Evolutionary conservation across 2,113 vertebrate species (phyloP), one percentile per base, ranked within the genome.

Genomic region (Phoenicopterus ruber): DNA sequence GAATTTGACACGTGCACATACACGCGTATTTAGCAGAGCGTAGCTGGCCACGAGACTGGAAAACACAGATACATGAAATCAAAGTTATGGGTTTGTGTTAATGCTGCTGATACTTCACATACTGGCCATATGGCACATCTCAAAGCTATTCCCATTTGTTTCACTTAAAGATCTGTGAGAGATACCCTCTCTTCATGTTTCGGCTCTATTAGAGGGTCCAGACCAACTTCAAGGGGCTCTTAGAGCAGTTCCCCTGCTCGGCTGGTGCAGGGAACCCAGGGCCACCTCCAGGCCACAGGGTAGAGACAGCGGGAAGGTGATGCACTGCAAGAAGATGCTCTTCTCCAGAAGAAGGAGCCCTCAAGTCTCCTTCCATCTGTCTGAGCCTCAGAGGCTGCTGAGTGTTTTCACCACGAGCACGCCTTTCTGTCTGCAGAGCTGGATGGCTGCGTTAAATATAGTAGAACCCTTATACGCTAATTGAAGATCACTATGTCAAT

Each of bases 231-330:
- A 42, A 1, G 6, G 19, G 49, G 32, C 34, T 76, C 11, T 66
- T n/a, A n/a, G n/a, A n/a, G n/a, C n/a, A n/a, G n/a, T 42, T 34
- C 40, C 73, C 25, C 36, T 13, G 3, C 8, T 5, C 0, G 10
- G 54, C 12, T 54, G 32, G 63, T 18, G 19, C 38, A 36, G 16
- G 49, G 31, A 65, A 50, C 13, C 42, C 69, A 52, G 3, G 36
- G 17, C 29, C 65, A 89, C 32, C 38, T 82, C 62, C 46, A 38
- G 32, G 36, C 12, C 46, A 61, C 34, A 61, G n/a, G 1, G 9
- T 0, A 55, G 46, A 66, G 26, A 52, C 16, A 21, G 6, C 0
- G 0, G 8, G 16, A 76, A 85, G 5, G 32, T 6, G 13, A 58
- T 0, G 1, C 52, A 65, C 14, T 17, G 12, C 2, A 1, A 69